A percentile compares a stretch with the other conserved stretches of the same genome.
These are phyloP conservation scores for Corythornis cristatus DNA, from an alignment of 2,113 vertebrate species.

Conservation along the genomic window DNA sequence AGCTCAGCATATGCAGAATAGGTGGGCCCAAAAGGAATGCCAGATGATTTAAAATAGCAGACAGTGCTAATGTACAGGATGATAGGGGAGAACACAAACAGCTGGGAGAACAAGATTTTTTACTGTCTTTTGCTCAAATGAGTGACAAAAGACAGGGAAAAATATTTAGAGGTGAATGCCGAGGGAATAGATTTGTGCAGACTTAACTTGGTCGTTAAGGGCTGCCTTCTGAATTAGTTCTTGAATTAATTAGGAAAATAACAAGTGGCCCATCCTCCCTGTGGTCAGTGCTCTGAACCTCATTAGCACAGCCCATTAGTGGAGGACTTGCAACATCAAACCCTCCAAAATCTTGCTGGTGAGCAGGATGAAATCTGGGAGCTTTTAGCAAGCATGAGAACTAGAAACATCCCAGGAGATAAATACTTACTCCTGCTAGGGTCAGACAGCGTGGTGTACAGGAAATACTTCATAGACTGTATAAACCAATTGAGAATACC, in stretches of 20 bases:
- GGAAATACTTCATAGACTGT: background rate
- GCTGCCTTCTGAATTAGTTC: conserved; percentile 34
- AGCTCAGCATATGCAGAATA: background rate
- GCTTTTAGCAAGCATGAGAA: background rate
- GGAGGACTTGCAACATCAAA: background rate
- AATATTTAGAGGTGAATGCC: background rate
- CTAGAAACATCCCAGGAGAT: background rate
- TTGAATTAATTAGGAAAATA: conserved; percentile 54
- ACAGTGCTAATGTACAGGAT: conserved; percentile 33
- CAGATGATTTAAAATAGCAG: conserved; percentile 48
- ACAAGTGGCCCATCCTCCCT: background rate
- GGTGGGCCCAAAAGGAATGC: conserved; percentile 62
- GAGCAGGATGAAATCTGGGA: background rate
- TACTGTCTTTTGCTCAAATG: background rate
- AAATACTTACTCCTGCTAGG: background rate
- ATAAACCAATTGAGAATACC: background rate
- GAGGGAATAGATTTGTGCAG: background rate
- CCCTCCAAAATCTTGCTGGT: background rate
- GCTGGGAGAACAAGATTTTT: conserved; percentile 39
- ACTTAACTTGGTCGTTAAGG: background rate
- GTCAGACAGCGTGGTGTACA: fast-evolving
- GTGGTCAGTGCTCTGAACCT: conserved; percentile 11
- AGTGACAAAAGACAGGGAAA: background rate
- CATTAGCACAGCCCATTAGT: conserved; percentile 22
- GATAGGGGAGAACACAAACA: conserved; percentile 3